A percentile compares a stretch with the other conserved stretches of the same genome.
These are phyloP conservation scores for Brachymystax lenok DNA, from an alignment of 2,797 vertebrate genomes.

Conservation along the genomic window DNA sequence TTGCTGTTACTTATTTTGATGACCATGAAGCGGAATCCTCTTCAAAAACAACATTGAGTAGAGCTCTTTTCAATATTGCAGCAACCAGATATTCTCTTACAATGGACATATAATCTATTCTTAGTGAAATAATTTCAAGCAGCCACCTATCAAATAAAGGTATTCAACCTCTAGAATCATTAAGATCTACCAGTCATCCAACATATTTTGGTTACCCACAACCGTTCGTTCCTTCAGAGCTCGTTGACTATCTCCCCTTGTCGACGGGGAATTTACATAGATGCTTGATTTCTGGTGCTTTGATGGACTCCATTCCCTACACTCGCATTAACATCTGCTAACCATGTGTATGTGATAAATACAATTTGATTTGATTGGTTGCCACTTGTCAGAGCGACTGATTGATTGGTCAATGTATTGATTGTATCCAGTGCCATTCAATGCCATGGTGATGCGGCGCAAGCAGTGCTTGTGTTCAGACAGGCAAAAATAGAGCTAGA, in stretches of 20 bases:
- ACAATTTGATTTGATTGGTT: neutral
- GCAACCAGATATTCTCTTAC: neutral
- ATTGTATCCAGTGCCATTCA: neutral
- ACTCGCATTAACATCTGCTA: no score
- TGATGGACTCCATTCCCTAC: neutral
- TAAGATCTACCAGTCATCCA: neutral
- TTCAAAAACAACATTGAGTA: no score
- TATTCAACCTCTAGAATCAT: neutral
- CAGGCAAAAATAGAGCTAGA: constrained; percentile 2
- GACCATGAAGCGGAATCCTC: no score
- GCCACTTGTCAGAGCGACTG: neutral
- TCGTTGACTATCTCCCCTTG: neutral
- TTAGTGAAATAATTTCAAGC: neutral
- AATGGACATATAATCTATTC: neutral
- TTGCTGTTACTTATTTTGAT: no score
- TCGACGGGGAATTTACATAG: neutral
- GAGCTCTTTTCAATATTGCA: no score
- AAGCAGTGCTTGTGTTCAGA: constrained; percentile 3
- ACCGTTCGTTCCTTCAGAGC: neutral
- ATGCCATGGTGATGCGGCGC: neutral
- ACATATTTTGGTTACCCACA: neutral
- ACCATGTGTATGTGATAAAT: no score
- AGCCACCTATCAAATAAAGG: neutral
- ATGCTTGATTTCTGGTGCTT: neutral
- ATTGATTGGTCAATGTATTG: constrained; percentile 7